Evolutionary conservation across 2,888 invertebrate genomes (phyloP), one percentile per base, ranked within the genome.

Genomic region (Drosophila niveifrons): DNA sequence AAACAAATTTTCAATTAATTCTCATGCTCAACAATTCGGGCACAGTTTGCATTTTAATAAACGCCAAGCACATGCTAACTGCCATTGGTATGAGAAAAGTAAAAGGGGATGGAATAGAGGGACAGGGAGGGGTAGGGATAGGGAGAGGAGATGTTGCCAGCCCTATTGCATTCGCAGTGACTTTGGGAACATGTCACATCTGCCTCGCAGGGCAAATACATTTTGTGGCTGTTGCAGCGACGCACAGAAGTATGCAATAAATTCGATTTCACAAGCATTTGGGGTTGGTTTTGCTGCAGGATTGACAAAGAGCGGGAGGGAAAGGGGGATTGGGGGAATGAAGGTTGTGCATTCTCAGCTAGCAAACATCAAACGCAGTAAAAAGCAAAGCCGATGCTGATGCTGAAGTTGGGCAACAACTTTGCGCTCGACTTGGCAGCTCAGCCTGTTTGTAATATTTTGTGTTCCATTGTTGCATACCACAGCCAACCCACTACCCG

Each of bases 231-330:
- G 66, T 61, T 66, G 66, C 75, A 66, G 15, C 69, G 71, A 70
- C 75, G 75, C 87, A 68, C 76, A 74, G 68, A 76, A 83, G 68
- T 83, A 71, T 81, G 79, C 87, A 83, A 88, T 88, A 88, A 84
- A 84, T 86, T 81, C 89, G 87, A 88, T 83, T 75, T 72, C 75
- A 52, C 52, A 50, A 13, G 41, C 43, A 59, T 10, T 18, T 23
- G 13, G 18, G 31, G 13, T n/a, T 41, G 44, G 34, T 10, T 34
- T 10, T 10, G 34, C 3, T 34, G 34, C 11, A 1, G 36, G n/a
- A 11, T 4, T 11, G 36, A 1, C n/a, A 4, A 36, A 6, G 31
- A 10, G 10, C 10, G 9, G 3, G 1, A 7, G 3, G 3, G 2
- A 10, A 1, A 9, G 28, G 17, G 2, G n/a, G n/a, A n/a, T n/a